These are phyloP conservation scores for Gonioctena quinquepunctata DNA, from an alignment of 1,140 invertebrate species.

Conservation along the genomic window DNA sequence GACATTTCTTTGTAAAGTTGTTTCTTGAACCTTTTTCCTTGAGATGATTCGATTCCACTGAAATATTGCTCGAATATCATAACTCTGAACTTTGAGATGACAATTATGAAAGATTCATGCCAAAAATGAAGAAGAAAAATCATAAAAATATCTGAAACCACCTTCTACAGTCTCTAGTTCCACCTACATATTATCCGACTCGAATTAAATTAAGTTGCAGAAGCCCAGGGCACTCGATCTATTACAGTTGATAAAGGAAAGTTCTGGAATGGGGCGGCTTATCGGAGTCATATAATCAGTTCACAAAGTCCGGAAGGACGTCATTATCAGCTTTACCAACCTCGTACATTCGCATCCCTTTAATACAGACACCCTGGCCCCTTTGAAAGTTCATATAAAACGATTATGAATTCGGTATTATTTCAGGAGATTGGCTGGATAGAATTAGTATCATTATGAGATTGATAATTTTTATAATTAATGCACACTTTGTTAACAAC, in stretches of 20 bases:
- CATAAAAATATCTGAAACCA: no score
- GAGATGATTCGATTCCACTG: no score
- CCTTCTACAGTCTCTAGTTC: no score
- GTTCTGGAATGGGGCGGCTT: constrained; percentile 1
- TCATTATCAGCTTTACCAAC: constrained; percentile 2
- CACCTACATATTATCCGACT: background rate
- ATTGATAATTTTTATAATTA: no score
- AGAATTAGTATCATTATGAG: no score
- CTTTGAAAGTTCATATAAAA: background rate
- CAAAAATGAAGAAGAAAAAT: no score
- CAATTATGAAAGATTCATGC: no score
- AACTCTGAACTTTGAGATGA: no score
- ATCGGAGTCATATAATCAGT: background rate
- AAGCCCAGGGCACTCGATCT: background rate
- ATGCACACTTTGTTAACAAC: no score
- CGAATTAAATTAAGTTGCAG: background rate
- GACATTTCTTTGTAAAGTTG: no score
- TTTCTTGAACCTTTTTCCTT: no score
- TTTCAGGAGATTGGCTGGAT: background rate
- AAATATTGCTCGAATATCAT: no score
- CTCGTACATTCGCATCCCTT: background rate
- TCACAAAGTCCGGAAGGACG: constrained; percentile 7
- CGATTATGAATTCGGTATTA: background rate
- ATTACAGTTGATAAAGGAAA: background rate
- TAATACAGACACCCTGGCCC: background rate